These are phyloP conservation scores for Brachynemurus nebulosus DNA, from an alignment of 2,888 invertebrate species.

Conservation along the genomic window DNA sequence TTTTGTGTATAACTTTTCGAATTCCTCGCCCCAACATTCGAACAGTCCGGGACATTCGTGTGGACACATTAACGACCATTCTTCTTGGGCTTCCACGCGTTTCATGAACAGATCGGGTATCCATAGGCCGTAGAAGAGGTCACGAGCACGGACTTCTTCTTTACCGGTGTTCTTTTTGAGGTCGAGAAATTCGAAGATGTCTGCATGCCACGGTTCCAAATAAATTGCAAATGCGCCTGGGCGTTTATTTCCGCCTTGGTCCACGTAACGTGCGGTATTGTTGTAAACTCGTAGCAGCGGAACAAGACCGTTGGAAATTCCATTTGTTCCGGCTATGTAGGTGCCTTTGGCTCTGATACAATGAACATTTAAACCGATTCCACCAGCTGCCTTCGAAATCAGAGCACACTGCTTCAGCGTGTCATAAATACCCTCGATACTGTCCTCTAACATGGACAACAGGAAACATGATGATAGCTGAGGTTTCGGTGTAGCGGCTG, in stretches of 20 bases:
- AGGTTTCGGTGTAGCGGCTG: constrained; percentile 81
- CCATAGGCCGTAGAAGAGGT: constrained; percentile 95
- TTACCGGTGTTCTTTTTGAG: constrained; percentile 91
- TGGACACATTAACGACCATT: constrained; percentile 97
- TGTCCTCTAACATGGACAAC: constrained; percentile 87
- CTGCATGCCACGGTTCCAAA: constrained; percentile 98
- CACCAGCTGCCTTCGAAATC: constrained; percentile 94
- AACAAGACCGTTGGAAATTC: constrained; percentile 86
- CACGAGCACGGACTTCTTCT: constrained; percentile 87
- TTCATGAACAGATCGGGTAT: constrained; percentile 98
- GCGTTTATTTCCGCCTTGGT: constrained; percentile 95
- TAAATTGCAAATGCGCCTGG: constrained; percentile 98
- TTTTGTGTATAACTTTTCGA: constrained; percentile 71
- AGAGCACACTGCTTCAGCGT: constrained; percentile 85
- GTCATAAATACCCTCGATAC: constrained; percentile 88
- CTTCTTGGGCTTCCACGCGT: constrained; percentile 67
- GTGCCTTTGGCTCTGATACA: constrained; percentile 87
- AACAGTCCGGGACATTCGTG: constrained; percentile 78
- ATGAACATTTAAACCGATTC: constrained; percentile 93
- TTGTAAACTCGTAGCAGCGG: constrained; percentile 94
- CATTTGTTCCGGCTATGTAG: constrained; percentile 88
- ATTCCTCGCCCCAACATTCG: constrained; percentile 92
- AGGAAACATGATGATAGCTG: constrained; percentile 94
- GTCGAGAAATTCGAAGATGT: constrained; percentile 89
- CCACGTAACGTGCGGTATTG: constrained; percentile 90